Base-by-base conservation (phyloP, 2,888 invertebrate genomes). In the Diplolepis rosae region DNA sequence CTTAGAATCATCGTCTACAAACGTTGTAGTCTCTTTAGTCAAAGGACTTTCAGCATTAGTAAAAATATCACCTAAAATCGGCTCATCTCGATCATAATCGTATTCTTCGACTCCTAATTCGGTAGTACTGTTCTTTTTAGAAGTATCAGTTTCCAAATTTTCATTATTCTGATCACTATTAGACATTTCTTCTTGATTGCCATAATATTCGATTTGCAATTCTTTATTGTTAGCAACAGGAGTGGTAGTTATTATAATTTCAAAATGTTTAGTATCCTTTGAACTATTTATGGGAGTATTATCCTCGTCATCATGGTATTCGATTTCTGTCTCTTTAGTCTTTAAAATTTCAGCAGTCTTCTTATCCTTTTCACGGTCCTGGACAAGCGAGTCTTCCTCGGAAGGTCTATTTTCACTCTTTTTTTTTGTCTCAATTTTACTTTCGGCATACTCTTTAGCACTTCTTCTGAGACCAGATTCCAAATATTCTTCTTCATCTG, bases 401-500 rank as follows among this genome's bases (percentile, higher is more conserved):
- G n/a, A n/a, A n/a, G n/a, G n/a, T n/a, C n/a, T n/a, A n/a, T n/a
- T n/a, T n/a, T n/a, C n/a, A n/a, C n/a, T n/a, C n/a, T n/a, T n/a
- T n/a, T n/a, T 15, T 45, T 18, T 18, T 9, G 18, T 9, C 18
- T 45, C 18, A 45, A 45, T 4, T 3, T 9, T 15, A 45, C 9
- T 18, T 27, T n/a, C 28, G 6, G 5, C 5, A 35, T 28, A 50
- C 15, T 74, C 72, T 1, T 75, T 18, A 4, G 28, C 0, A 45
- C 11, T 4, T 66, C 24, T 22, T 42, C 51, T 4, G 2, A 28
- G 7, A 68, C 11, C 11, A 39, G 39, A 13, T 35, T 75, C 72
- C 1, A 66, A 45, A 4, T 73, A 68, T 11, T 80, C 77, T 28
- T 74, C 75, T 4, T 66, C 48, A 42, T 77, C 78, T 2, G 68